Evolutionary conservation across 1,140 invertebrate genomes (phyloP).

Genomic region (Teleogryllus occipitalis): DNA sequence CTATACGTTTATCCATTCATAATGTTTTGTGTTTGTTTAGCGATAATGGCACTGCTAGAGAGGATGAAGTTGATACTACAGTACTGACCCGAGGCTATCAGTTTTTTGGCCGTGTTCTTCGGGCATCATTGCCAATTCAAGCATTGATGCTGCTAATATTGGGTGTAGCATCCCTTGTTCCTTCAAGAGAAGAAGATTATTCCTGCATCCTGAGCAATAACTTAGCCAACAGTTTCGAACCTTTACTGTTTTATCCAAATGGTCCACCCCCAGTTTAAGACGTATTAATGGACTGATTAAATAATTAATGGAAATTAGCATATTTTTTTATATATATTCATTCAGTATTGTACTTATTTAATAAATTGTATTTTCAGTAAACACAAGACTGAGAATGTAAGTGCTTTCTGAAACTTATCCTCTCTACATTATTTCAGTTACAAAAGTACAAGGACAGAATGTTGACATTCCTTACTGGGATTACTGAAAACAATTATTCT

Average conservation of each 20-base stretch:
- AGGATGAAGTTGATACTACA: constrained; percentile 19
- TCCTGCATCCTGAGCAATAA: constrained; percentile 75
- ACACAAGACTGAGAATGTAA: neutral
- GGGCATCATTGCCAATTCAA: constrained; percentile 85
- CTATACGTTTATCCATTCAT: neutral
- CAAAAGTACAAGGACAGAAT: neutral
- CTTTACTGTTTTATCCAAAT: constrained; percentile 77
- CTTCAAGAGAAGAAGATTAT: constrained; percentile 75
- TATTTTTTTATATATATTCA: neutral
- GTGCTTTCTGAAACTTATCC: neutral
- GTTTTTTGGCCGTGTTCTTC: constrained; percentile 77
- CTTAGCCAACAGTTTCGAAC: constrained; percentile 69
- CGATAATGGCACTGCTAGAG: too few relatives aligned
- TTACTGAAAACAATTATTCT: neutral
- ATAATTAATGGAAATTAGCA: neutral
- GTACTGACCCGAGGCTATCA: constrained; percentile 59
- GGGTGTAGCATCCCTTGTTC: constrained; percentile 78
- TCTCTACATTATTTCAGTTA: neutral
- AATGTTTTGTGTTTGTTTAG: neutral
- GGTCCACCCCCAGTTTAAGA: constrained; percentile 78
- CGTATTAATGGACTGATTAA: neutral
- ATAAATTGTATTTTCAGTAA: neutral
- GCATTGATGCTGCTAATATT: constrained; percentile 79
- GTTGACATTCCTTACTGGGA: neutral
- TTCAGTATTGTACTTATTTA: neutral